Evolutionary conservation across 2,888 invertebrate genomes (phyloP), one percentile per base, ranked within the genome.

Genomic region (Hyposoter didymator): DNA sequence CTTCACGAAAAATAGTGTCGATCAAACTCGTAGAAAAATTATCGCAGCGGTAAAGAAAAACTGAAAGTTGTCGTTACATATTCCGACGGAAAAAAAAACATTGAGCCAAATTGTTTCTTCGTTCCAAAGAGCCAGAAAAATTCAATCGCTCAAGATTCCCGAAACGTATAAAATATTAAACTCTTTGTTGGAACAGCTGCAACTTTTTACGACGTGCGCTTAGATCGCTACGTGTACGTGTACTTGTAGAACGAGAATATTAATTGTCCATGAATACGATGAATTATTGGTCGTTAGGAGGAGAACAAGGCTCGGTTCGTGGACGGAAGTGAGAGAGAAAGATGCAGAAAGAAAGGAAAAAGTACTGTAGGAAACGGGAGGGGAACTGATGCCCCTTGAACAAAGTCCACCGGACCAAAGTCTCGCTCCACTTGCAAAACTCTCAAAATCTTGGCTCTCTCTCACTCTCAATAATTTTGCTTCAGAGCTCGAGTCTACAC

Each of bases 191-290:
- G 35, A 7, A 28, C 73, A 69, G 72, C 62, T 82, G 83, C 59
- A 49, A 49, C 35, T 76, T 66, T 55, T 67, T 28, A 14, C 17
- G 7, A 17, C 47, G 28, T 39, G 78, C 8, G 19, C 8, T 62
- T 45, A 6, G 28, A 59, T 76, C 32, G 35, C 49, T 12, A 49
- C 49, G 28, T 62, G 67, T 12, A 49, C 49, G 28, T 62, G 67
- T 69, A 47, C 32, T 67, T 49, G 32, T 17, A 72, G 69, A 75
- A 70, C 64, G 74, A 49, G 52, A 14, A 19, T 74, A 83, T 78
- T 70, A 79, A 84, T 84, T 70, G 49, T 45, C 74, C 70, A 43
- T 39, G 69, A 74, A 70, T 72, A 52, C 39, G 64, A 84, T 75
- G 49, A 70, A 75, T 84, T 69, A 64, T 84, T 74, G 70, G 39